A percentile compares a stretch with the other conserved stretches of the same genome.
These are phyloP conservation scores for Aradophagus sp. DNA, from an alignment of 1,140 invertebrate genomes.

Conservation along the genomic window DNA sequence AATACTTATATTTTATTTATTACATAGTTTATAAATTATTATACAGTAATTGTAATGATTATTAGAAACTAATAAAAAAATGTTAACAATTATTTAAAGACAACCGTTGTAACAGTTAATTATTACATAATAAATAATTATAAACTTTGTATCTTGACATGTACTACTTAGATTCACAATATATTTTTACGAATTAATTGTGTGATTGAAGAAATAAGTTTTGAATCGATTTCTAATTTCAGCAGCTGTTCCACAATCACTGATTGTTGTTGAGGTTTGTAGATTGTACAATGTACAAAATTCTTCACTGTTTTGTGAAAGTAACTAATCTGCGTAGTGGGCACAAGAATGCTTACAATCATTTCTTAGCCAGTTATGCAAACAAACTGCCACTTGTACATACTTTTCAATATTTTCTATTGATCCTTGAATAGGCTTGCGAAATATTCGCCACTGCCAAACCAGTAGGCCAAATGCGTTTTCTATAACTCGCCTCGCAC, in stretches of 20 bases:
- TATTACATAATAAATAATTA: neutral
- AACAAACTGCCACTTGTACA: constrained; percentile 4
- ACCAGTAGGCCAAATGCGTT: constrained; percentile 71
- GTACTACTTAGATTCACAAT: neutral
- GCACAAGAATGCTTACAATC: neutral
- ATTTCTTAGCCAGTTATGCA: constrained; percentile 14
- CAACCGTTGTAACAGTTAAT: too few relatives aligned
- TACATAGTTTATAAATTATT: neutral
- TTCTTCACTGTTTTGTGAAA: neutral
- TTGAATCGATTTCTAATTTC: neutral
- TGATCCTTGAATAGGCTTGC: constrained; percentile 20
- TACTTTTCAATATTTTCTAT: constrained; percentile 11
- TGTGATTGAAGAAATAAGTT: neutral
- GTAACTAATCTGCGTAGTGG: neutral
- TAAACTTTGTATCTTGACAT: neutral
- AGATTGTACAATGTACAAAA: neutral
- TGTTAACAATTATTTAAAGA: too few relatives aligned
- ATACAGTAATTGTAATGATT: too few relatives aligned
- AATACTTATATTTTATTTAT: neutral
- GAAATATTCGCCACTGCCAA: constrained; percentile 69
- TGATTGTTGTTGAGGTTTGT: too few relatives aligned
- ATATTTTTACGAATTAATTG: neutral
- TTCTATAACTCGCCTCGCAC: constrained; percentile 69
- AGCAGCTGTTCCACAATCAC: neutral
- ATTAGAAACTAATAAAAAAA: too few relatives aligned